Evolutionary conservation across 1,140 invertebrate species (phyloP).

Genomic region (Cyphomyrmex costatus): DNA sequence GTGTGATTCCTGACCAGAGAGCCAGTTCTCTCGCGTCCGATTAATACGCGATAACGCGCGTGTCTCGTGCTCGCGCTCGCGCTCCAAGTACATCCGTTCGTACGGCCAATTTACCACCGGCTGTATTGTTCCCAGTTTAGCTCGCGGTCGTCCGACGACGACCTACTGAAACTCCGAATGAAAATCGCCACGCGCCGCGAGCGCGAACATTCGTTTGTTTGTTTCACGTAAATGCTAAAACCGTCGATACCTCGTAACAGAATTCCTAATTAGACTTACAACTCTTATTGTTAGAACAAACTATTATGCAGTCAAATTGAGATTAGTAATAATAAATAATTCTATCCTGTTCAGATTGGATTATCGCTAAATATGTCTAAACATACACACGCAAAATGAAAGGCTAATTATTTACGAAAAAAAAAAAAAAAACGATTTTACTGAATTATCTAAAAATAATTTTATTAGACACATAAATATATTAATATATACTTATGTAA

Average conservation of each 20-base stretch:
- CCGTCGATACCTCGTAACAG: not conserved
- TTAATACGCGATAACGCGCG: slow-evolving; percentile 35
- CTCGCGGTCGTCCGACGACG: slow-evolving; percentile 12
- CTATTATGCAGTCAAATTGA: no score
- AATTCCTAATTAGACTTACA: not conserved
- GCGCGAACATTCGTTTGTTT: not conserved
- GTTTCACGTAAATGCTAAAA: not conserved
- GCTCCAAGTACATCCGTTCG: not conserved
- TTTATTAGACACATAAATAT: no score
- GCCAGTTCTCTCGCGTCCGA: slow-evolving; percentile 4
- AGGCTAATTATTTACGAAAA: no score
- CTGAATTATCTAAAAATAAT: no score
- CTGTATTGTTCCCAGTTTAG: slow-evolving; percentile 49
- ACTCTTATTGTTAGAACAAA: no score
- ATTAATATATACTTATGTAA: no score
- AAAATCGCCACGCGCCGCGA: slow-evolving; percentile 10
- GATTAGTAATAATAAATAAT: no score
- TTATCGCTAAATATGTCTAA: no score
- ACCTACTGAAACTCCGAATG: slow-evolving; percentile 38
- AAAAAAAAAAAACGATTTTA: no score
- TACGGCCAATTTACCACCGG: slow-evolving; percentile 17
- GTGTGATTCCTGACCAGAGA: not conserved
- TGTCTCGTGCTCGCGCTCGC: not conserved
- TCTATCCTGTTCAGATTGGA: no score
- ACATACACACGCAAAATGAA: no score